Evolutionary conservation across 2,888 invertebrate species (phyloP).

Genomic region (Paralinhomoeus sp.): DNA sequence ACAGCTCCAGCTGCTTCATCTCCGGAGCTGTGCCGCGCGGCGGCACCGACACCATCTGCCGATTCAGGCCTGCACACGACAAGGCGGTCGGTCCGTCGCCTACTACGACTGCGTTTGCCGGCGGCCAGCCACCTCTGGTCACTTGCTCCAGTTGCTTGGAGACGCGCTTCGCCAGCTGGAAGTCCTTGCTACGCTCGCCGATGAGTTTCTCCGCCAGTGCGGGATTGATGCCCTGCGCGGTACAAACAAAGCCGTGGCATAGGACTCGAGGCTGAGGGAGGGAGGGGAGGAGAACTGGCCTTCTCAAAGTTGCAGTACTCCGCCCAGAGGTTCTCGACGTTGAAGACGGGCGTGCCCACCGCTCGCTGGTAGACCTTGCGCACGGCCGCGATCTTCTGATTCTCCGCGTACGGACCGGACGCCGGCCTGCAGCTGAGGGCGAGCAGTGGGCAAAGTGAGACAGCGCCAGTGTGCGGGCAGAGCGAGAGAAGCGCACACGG

Average conservation of each 20-base stretch:
- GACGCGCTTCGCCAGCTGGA: conserved; percentile 64
- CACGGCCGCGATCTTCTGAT: conserved; percentile 94
- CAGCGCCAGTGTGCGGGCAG: no score
- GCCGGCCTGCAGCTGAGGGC: conserved; percentile 60
- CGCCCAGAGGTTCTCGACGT: conserved; percentile 74
- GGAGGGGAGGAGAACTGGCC: conserved; percentile 14
- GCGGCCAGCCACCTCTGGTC: conserved; percentile 69
- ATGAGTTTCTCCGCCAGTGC: conserved; percentile 90
- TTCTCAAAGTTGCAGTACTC: conserved; percentile 86
- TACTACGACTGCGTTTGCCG: no score
- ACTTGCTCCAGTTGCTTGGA: conserved; percentile 85
- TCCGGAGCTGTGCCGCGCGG: conserved; percentile 40
- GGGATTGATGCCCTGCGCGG: conserved; percentile 52
- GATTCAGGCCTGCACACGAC: background rate
- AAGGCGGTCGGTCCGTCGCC: background rate
- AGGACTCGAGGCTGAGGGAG: no score
- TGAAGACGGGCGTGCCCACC: conserved; percentile 82
- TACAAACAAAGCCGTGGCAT: conserved; percentile 1
- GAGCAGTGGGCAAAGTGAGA: no score
- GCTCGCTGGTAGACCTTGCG: conserved; percentile 87
- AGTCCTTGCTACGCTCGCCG: conserved; percentile 78
- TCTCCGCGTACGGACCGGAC: conserved; percentile 93
- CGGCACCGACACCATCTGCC: conserved; percentile 56
- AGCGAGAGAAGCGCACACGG: conserved; percentile 21
- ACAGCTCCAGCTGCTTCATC: conserved; percentile 50